Conservation (phyloP, 2,113 vertebrate species). For the Danio rerio region DNA sequence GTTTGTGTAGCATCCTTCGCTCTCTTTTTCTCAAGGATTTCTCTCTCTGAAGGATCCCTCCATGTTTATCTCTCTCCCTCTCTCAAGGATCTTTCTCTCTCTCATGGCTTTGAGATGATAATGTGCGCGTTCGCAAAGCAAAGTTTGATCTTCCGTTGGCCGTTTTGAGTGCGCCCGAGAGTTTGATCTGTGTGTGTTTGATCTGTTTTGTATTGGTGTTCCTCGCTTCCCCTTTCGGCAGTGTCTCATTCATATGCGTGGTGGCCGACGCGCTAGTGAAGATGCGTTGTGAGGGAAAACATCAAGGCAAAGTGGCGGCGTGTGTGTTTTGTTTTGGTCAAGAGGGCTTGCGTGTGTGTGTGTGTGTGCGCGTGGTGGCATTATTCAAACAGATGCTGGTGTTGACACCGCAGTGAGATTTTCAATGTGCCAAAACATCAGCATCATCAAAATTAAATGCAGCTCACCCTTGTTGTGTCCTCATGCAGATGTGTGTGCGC, state of each 20-base stretch:
- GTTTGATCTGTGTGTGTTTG: conserved; percentile 51
- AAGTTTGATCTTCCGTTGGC: conserved; percentile 46
- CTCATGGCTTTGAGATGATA: conserved; percentile 55
- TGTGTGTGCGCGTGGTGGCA: conserved; percentile 24
- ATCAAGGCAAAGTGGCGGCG: conserved; percentile 38
- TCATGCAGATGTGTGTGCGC: conserved; percentile 13
- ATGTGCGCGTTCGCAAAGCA: conserved; percentile 39
- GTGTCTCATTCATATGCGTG: conserved; percentile 47
- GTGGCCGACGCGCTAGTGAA: conserved; percentile 23
- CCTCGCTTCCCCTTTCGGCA: conserved; percentile 25
- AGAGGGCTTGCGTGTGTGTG: background rate
- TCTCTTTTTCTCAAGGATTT: conserved; percentile 9
- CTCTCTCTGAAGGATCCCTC: background rate
- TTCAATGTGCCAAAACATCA: conserved; percentile 35
- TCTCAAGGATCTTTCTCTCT: conserved; percentile 12
- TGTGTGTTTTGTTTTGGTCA: conserved; percentile 20
- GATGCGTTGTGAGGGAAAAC: conserved; percentile 41
- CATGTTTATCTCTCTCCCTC: background rate
- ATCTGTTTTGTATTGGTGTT: conserved; percentile 49
- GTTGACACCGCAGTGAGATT: conserved; percentile 21
- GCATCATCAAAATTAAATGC: conserved; percentile 41
- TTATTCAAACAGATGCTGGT: conserved; percentile 36
- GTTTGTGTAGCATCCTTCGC: background rate
- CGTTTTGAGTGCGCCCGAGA: conserved; percentile 30
- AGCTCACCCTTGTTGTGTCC: background rate